Evolutionary conservation across 2,797 vertebrate species (phyloP), one percentile per base, ranked within the genome.

Genomic region (Pelochelys cantorii): DNA sequence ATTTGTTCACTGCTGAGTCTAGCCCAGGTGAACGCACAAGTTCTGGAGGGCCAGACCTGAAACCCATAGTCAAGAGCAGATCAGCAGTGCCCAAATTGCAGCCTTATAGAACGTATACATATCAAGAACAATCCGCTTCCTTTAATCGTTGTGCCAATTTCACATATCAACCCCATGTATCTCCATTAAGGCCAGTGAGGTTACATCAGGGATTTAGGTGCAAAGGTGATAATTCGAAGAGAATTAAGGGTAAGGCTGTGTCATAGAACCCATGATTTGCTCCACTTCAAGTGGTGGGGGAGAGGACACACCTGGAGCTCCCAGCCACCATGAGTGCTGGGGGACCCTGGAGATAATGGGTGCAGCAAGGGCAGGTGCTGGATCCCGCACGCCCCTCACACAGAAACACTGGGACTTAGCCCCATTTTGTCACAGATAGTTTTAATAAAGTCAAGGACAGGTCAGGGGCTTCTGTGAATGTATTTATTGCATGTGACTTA

Each of bases 171-270:
- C 52, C 18, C 9, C 17, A 12, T 17, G 7, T 55, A 88, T 88
- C 34, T 54, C 2, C 0, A 10, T 82, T 0, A 2, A 81, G 52
- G 80, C 75, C 54, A 84, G 3, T 20, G 53, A 17, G 83, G n/a
- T 23, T 25, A 91, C 56, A 86, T 56, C 57, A 84, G 0, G 42
- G 1, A 53, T 68, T 83, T 77, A 89, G 59, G 77, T 78, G 59
- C 6, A 81, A 54, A 74, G 7, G 48, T 52, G 22, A 65, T 54
- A 83, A 93, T 37, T 56, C 82, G 81, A 56, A 53, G 17, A 25
- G 6, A 75, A 75, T 29, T 60, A 27, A 62, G 60, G 13, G 5
- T 62, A 31, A 1, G 3, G 15, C 15, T 62, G 5, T 62, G 29
- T 62, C 29, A 62, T 31, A 3, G 29, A 62, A 6, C 29, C 60